Evolutionary conservation across 92 coral and sea anemone genomes (phyloP).

Genomic region (Heliopora coerulea): DNA sequence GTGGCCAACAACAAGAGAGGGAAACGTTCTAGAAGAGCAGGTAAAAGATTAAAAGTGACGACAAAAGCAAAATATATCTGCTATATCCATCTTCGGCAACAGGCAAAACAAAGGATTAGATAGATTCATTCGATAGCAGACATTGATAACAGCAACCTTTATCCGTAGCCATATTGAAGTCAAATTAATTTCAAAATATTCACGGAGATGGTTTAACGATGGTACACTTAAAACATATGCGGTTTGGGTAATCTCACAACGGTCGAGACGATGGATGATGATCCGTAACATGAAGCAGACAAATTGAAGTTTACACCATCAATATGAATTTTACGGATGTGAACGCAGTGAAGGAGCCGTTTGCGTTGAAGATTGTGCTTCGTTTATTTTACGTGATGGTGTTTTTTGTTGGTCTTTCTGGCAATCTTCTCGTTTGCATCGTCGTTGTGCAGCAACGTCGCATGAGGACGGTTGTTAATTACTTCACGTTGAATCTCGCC

Average conservation of each 20-base stretch:
- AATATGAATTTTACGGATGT: constrained; percentile 23
- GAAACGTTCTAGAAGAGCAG: background rate
- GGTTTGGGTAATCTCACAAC: background rate
- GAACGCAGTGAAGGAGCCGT: constrained; percentile 52
- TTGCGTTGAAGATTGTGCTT: constrained; percentile 75
- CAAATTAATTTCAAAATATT: constrained; percentile 27
- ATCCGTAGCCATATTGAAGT: constrained; percentile 12
- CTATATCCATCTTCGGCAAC: constrained; percentile 19
- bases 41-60: background rate
- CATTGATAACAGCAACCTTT: constrained; percentile 27
- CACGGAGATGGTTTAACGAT: background rate
- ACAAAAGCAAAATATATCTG: constrained; percentile 1
- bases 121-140: constrained; percentile 23
- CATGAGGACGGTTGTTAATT: constrained; percentile 85
- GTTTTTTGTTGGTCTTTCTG: constrained; percentile 74
- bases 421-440: constrained; percentile 81
- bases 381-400: constrained; percentile 74
- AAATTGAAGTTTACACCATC: background rate
- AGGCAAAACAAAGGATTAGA: constrained; percentile 26
- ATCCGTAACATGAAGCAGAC: background rate
- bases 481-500: constrained; percentile 89
- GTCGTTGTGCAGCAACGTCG: constrained; percentile 83
- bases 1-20: too few species aligned
- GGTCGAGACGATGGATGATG: background rate
- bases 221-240: background rate